phyloP scores from a whole-genome alignment of 2,113 vertebrate genomes.

The Aythya baeri region DNA sequence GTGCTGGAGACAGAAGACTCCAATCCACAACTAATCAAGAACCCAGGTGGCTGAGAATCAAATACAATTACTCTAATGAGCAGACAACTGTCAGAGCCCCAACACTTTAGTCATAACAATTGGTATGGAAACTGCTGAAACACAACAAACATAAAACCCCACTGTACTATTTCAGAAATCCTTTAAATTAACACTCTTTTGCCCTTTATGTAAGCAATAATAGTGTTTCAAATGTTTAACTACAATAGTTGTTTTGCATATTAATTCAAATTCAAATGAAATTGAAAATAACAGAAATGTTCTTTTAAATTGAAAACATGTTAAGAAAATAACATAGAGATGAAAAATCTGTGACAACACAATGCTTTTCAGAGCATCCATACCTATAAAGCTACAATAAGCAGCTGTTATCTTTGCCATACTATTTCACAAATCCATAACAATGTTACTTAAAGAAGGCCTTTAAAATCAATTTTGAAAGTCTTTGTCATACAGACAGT shows the following conservation, averaged over 20 bases:
- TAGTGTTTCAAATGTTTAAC: not conserved
- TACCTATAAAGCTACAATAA: not conserved
- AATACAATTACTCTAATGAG: not conserved
- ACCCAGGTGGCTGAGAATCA: not conserved
- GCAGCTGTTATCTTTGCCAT: not conserved
- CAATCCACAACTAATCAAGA: not conserved
- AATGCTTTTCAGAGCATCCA: not conserved
- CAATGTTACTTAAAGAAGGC: not conserved
- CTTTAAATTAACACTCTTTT: not conserved
- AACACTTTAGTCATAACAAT: not conserved
- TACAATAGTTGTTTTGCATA: not conserved
- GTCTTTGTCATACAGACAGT: not conserved
- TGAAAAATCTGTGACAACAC: not conserved
- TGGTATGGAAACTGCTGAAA: not conserved
- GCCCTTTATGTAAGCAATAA: not conserved
- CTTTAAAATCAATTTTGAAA: not conserved
- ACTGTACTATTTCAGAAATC: not conserved
- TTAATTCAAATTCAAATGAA: not conserved
- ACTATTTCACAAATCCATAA: not conserved
- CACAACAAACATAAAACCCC: not conserved
- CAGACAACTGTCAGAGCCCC: not conserved
- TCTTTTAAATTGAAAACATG: not conserved
- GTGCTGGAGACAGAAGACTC: not conserved
- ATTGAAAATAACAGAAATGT: not conserved
- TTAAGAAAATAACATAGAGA: not conserved